phyloP scores from a whole-genome alignment of 2,797 vertebrate genomes.

The Enteromius fasciolatus region DNA sequence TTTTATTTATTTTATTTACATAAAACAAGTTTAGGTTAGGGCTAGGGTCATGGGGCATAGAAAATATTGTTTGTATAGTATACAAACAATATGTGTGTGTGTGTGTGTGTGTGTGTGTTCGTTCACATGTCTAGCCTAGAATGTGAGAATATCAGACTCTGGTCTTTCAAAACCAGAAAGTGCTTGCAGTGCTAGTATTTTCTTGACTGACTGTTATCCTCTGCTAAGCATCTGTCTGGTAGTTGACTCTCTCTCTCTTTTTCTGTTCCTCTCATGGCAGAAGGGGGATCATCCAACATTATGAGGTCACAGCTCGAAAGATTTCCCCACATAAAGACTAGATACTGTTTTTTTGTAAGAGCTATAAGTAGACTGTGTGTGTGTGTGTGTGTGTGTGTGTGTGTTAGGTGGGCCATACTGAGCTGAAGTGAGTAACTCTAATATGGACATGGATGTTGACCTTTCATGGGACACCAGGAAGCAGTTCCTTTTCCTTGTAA shows the following conservation, averaged over 20 bases:
- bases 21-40: background rate
- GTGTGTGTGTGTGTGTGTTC: too few relatives aligned
- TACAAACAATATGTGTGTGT: too few relatives aligned
- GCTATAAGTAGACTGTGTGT: background rate
- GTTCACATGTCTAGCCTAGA: background rate
- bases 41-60: background rate
- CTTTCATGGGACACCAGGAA: conserved; percentile 47
- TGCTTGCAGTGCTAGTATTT: conserved; percentile 17
- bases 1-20: too few relatives aligned
- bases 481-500: conserved; percentile 26
- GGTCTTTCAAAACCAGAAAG: conserved; percentile 17
- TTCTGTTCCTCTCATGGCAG: conserved; percentile 20
- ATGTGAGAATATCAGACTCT: background rate
- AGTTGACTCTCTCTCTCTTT: conserved; percentile 2
- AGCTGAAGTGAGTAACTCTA: conserved; percentile 25
- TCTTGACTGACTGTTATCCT: conserved; percentile 41
- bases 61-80: background rate
- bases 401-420: background rate
- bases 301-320: conserved; percentile 44
- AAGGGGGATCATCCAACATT: conserved; percentile 44
- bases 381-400: too few relatives aligned
- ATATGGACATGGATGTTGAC: conserved; percentile 41
- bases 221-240: conserved; percentile 33
- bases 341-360: background rate
- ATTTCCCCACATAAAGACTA: conserved; percentile 17